Conservation (phyloP, 2,797 vertebrate genomes). For the Cacajao melanocephalus region DNA sequence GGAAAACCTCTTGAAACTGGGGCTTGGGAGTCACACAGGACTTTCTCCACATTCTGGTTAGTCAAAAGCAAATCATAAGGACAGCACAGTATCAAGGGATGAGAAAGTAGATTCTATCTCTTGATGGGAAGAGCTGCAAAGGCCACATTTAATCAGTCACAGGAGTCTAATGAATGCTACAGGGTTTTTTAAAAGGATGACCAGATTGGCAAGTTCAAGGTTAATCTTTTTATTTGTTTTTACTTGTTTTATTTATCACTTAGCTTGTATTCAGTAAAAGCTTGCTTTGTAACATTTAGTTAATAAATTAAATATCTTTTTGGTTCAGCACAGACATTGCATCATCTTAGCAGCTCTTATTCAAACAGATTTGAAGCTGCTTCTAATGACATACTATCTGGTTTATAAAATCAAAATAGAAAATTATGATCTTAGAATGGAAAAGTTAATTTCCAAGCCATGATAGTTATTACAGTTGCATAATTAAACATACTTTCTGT, state of each 20-base stretch:
- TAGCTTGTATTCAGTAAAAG: constrained; percentile 36
- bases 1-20: constrained; percentile 12
- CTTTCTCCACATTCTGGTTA: neutral
- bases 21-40: neutral
- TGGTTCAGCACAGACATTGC: neutral
- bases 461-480: neutral
- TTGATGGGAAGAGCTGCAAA: neutral
- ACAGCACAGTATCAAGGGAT: neutral
- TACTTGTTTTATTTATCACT: neutral
- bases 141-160: neutral
- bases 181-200: neutral
- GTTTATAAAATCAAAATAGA: constrained; percentile 40
- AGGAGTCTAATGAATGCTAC: neutral
- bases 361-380: constrained; percentile 24
- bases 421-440: constrained; percentile 14
- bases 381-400: neutral
- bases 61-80: neutral
- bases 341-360: constrained; percentile 35
- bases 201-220: neutral
- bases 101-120: neutral
- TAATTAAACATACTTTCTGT: neutral
- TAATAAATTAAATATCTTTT: constrained; percentile 7
- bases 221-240: constrained; percentile 19
- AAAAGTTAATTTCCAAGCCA: neutral
- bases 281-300: constrained; percentile 6